phyloP scores from a whole-genome alignment of 2,888 invertebrate genomes.

The Rhagonycha lutea region DNA sequence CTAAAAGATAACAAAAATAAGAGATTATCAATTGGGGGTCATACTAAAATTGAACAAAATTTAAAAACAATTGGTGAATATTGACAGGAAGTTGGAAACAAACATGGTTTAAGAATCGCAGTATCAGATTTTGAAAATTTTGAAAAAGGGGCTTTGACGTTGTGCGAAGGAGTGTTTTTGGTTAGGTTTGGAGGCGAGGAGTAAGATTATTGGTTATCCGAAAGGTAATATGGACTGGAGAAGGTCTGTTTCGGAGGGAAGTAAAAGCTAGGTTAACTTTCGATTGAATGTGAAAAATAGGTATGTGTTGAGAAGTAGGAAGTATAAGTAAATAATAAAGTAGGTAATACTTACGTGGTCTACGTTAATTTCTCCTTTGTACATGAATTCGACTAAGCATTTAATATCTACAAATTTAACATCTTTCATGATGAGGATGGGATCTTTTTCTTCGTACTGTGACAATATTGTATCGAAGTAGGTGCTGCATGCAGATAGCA shows the following conservation, averaged over 20 bases:
- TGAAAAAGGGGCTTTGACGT: background rate
- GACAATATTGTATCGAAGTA: conserved; percentile 87
- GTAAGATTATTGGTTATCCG: background rate
- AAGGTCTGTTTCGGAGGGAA: background rate
- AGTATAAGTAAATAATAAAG: background rate
- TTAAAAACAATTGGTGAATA: background rate
- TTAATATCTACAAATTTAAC: conserved; percentile 88
- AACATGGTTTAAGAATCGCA: background rate
- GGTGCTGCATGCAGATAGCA: conserved; percentile 89
- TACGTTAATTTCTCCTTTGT: conserved; percentile 93
- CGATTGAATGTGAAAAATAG: background rate
- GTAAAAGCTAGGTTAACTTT: background rate
- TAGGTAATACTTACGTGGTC: conserved; percentile 75
- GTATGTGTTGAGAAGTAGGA: background rate
- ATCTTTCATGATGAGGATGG: conserved; percentile 86
- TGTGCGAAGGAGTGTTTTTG: background rate
- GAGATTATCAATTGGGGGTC: too few relatives aligned
- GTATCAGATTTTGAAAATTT: background rate
- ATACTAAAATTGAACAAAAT: too few relatives aligned
- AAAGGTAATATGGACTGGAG: background rate
- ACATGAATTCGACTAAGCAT: conserved; percentile 92
- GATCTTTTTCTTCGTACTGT: conserved; percentile 78
- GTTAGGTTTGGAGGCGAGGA: background rate
- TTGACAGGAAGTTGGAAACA: background rate
- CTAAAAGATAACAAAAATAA: too few relatives aligned